Conservation (phyloP, 2,888 invertebrate genomes). For the Slavum lentiscoides region DNA sequence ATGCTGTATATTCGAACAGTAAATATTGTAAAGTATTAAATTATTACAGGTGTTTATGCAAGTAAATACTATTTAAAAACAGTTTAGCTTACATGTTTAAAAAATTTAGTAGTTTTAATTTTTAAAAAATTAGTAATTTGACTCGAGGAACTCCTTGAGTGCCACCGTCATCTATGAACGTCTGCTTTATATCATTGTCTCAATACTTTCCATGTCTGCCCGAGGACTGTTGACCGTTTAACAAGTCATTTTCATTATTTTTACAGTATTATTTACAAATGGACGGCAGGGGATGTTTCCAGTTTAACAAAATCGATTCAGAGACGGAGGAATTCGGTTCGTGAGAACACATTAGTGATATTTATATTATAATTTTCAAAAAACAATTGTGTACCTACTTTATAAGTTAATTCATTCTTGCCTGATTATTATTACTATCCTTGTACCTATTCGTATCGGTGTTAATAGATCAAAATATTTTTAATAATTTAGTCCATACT, state of each 20-base stretch:
- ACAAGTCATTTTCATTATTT: constrained; percentile 55
- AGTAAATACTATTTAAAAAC: too few species aligned
- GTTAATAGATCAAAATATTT: constrained; percentile 32
- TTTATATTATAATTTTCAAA: constrained; percentile 20
- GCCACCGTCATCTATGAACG: too few species aligned
- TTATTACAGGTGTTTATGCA: too few species aligned
- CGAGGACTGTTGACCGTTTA: background rate
- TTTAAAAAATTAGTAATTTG: too few species aligned
- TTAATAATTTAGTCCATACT: constrained; percentile 8
- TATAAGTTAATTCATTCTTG: constrained; percentile 33
- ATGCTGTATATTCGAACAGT: too few species aligned
- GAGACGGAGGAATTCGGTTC: constrained; percentile 92
- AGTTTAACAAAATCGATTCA: constrained; percentile 82
- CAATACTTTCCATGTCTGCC: too few species aligned
- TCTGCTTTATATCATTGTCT: too few species aligned
- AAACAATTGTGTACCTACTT: constrained; percentile 21
- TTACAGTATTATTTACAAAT: constrained; percentile 84
- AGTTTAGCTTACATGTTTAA: too few species aligned
- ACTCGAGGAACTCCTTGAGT: too few species aligned
- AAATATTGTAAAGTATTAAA: too few species aligned
- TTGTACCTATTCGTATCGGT: constrained; percentile 27
- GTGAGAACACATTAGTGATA: constrained; percentile 62
- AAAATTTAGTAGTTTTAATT: too few species aligned
- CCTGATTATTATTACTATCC: constrained; percentile 8
- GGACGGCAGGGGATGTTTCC: constrained; percentile 91